A percentile compares a stretch with the other conserved stretches of the same genome.
Conservation (phyloP, 2,888 invertebrate genomes). For the Eupeodes luniger region DNA sequence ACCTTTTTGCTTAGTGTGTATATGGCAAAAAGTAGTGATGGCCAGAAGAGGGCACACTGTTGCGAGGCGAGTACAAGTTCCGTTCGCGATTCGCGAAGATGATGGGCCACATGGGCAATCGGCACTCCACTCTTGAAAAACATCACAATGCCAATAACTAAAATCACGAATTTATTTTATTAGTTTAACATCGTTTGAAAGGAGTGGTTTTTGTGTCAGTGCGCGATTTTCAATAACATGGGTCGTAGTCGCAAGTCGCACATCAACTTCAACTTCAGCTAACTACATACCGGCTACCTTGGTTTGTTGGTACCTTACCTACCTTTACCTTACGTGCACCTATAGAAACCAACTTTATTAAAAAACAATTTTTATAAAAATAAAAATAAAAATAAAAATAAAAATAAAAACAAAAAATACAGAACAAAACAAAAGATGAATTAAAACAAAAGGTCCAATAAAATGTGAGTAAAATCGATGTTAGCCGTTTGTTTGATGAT, state of each 20-base stretch:
- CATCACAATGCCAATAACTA: conserved; percentile 71
- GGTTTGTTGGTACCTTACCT: neutral
- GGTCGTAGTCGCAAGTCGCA: conserved; percentile 35
- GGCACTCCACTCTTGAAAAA: conserved; percentile 59
- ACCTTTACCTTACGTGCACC: neutral
- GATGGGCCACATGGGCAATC: conserved; percentile 67
- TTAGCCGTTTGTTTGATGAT: conserved; percentile 50
- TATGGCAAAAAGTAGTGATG: neutral
- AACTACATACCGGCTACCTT: conserved; percentile 11
- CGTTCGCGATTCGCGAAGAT: conserved; percentile 16
- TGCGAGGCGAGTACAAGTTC: conserved; percentile 29
- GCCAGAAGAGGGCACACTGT: conserved; percentile 60
- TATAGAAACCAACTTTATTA: conserved; percentile 14
- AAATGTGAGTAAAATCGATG: conserved; percentile 54
- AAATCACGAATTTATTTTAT: conserved; percentile 75
- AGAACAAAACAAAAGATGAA: conserved; percentile 14
- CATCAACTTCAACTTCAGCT: neutral
- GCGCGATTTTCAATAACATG: conserved; percentile 68
- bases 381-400: neutral
- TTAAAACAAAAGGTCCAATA: conserved; percentile 54
- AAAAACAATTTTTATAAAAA: conserved; percentile 1
- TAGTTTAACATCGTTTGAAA: conserved; percentile 65
- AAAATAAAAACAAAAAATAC: neutral
- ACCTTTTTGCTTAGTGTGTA: neutral
- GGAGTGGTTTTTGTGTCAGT: conserved; percentile 64